These are phyloP conservation scores for Coenonympha glycerion DNA, from an alignment of 2,888 invertebrate species.

Conservation along the genomic window DNA sequence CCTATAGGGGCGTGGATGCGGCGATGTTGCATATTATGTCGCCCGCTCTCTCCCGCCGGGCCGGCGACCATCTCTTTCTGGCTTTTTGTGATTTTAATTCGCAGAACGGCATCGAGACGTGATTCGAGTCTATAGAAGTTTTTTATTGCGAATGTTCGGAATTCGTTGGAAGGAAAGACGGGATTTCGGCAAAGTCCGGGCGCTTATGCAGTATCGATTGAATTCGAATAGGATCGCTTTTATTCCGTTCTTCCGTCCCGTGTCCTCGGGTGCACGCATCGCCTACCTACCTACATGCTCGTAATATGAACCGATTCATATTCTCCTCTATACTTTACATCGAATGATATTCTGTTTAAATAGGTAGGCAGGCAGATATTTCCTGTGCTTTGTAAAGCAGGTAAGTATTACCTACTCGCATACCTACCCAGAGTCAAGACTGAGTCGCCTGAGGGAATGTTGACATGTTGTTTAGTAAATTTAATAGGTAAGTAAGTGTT, in stretches of 20 bases:
- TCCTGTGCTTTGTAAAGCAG: background rate
- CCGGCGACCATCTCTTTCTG: conserved; percentile 52
- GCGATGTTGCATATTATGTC: conserved; percentile 76
- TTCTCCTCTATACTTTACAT: no score
- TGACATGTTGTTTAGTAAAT: no score
- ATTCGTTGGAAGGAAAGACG: conserved; percentile 58
- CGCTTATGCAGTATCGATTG: conserved; percentile 47
- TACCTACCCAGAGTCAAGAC: no score
- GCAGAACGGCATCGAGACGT: conserved; percentile 72
- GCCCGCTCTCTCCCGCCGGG: conserved; percentile 60
- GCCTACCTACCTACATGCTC: background rate
- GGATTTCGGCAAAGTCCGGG: conserved; percentile 49
- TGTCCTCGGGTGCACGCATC: conserved; percentile 9
- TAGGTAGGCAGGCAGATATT: background rate
- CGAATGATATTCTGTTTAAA: background rate
- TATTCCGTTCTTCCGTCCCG: conserved; percentile 19
- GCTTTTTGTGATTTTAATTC: conserved; percentile 76
- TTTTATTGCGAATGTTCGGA: conserved; percentile 64
- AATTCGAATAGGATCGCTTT: conserved; percentile 41
- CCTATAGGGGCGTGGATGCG: conserved; percentile 75
- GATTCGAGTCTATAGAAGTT: conserved; percentile 68
- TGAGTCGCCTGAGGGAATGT: background rate
- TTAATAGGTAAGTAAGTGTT: no score
- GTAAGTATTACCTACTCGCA: no score
- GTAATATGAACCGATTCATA: conserved; percentile 1